phyloP scores from a whole-genome alignment of 1,140 invertebrate genomes.

The Tetramorium alpestre region DNA sequence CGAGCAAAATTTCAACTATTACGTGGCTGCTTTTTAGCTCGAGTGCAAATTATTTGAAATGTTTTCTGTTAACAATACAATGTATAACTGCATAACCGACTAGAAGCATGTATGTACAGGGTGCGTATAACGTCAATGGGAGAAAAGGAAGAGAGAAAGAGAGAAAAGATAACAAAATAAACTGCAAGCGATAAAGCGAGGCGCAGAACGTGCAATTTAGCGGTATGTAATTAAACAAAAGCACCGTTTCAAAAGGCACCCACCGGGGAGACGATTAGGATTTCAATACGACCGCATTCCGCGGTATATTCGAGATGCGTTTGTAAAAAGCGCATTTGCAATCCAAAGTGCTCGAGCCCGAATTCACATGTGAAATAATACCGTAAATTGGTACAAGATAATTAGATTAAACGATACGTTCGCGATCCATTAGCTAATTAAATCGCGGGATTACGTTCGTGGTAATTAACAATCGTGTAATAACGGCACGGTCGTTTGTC shows the following conservation, averaged over 20 bases:
- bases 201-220: conserved; percentile 34
- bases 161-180: conserved; percentile 45
- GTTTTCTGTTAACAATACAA: not conserved
- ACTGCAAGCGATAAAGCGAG: conserved; percentile 43
- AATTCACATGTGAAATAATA: conserved; percentile 46
- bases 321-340: conserved; percentile 43
- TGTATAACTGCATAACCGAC: not conserved
- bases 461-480: conserved; percentile 51
- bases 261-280: conserved; percentile 53
- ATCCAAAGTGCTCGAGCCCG: not conserved
- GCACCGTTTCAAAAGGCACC: conserved; percentile 42
- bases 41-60: not conserved
- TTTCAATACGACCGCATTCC: conserved; percentile 45
- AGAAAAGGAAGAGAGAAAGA: conserved; percentile 21
- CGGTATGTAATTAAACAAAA: conserved; percentile 57
- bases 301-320: conserved; percentile 3
- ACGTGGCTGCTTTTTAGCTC: not conserved
- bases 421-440: conserved; percentile 57
- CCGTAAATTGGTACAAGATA: conserved; percentile 45
- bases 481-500: conserved; percentile 28
- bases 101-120: not conserved
- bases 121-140: not conserved
- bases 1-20: not conserved
- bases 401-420: conserved; percentile 59
- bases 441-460: conserved; percentile 46